Evolutionary conservation across 2,888 invertebrate genomes (phyloP), one percentile per base, ranked within the genome.

Genomic region (Pandemis cinnamomeana): DNA sequence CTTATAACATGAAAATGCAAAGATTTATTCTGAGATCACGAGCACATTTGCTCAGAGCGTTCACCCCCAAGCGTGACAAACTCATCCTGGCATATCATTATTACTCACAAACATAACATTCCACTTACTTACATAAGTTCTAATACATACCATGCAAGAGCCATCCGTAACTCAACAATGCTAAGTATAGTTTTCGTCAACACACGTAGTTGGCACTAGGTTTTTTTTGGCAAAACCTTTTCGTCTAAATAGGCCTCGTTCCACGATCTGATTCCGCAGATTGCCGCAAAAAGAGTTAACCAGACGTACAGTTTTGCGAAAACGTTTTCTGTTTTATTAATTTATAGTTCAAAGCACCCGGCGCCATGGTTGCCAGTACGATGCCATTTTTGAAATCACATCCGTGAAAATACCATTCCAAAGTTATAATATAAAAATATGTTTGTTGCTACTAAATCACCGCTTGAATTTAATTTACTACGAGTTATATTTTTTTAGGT

Each of bases 11-110:
- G 79, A 80, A 81, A 79, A 84, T 80, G 81, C 74, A 76, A 76
- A 83, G 84, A 87, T 88, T 87, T 87, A 83, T 87, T 84, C 86
- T 83, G 86, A 86, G 86, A 82, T 84, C 80, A 83, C 77, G 81
- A 82, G 80, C 84, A 85, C 87, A 87, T 91, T 90, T 88, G 86
- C 85, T 62, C 78, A 89, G 92, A 85, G 83, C 92, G 80, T 91
- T 93, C 88, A 92, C 90, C 71, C 69, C 70, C 77, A 81, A 86
- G 85, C 91, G 91, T 91, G 91, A 92, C 92, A 89, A 82, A 84
- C 83, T 82, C 87, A 91, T 89, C 87, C 87, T 81, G 84, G 81
- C 87, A 83, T 86, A 86, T 88, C 89, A 86, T 85, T 87, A 86
- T 83, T 81, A 84, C 81, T 84, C 71, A 78, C 53, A 71, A 67